phyloP scores from a whole-genome alignment of 2,888 invertebrate genomes.

The Drosophila nigricruria region DNA sequence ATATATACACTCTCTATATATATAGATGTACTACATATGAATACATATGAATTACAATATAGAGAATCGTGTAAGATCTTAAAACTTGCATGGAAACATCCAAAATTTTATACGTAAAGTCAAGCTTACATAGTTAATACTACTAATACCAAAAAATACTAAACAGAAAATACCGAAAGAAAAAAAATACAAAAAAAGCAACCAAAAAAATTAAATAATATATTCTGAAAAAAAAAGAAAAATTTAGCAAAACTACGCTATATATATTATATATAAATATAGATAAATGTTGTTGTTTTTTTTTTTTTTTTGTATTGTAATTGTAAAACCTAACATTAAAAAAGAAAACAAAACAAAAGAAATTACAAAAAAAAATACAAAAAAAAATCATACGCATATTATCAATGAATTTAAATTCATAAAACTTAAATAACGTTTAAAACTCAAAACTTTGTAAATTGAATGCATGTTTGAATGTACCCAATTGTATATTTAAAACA shows the following conservation, averaged over 20 bases:
- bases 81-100: conserved; percentile 26
- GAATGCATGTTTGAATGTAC: conserved; percentile 69
- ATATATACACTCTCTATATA: not conserved
- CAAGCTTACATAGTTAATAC: conserved; percentile 65
- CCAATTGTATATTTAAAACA: conserved; percentile 66
- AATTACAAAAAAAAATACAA: conserved; percentile 24
- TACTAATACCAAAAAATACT: conserved; percentile 45
- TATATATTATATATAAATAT: conserved; percentile 27
- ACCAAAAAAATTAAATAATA: conserved; percentile 1
- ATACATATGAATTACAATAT: conserved; percentile 24
- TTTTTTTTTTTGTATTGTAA: conserved; percentile 68
- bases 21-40: conserved; percentile 13
- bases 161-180: conserved; percentile 6
- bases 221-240: conserved; percentile 7
- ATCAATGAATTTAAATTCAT: conserved; percentile 74
- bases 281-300: conserved; percentile 58
- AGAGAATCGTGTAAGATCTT: conserved; percentile 20
- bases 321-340: conserved; percentile 48
- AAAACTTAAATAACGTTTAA: conserved; percentile 68
- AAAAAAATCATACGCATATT: conserved; percentile 59
- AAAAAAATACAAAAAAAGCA: not conserved
- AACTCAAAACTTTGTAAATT: conserved; percentile 68
- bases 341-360: too few species aligned
- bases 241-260: conserved; percentile 46
- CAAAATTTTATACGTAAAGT: conserved; percentile 73